Percentiles rank a stretch among this genome's conserved stretches.
These are phyloP conservation scores for Amiota mariae DNA, from an alignment of 2,888 invertebrate species.

Conservation along the genomic window DNA sequence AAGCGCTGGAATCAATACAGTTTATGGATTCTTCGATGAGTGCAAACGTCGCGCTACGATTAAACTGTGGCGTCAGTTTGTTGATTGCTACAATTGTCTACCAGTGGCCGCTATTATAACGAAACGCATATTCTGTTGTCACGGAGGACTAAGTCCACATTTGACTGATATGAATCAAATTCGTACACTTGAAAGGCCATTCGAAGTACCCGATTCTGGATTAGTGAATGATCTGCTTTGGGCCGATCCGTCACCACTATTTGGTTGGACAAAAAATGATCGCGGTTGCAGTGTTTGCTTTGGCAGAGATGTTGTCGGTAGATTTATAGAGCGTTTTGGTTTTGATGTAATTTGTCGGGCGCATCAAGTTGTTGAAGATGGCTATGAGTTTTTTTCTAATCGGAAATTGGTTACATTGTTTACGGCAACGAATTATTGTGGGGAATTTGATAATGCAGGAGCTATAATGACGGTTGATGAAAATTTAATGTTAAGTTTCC, in stretches of 20 bases:
- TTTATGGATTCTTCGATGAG: constrained; percentile 9
- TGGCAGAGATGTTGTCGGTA: constrained; percentile 90
- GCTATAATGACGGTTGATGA: constrained; percentile 99
- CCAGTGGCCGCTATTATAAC: constrained; percentile 81
- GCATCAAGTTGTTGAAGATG: constrained; percentile 99
- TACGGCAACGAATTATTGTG: constrained; percentile 95
- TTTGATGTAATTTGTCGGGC: constrained; percentile 99
- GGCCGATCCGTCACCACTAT: constrained; percentile 96
- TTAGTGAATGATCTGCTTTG: constrained; percentile 95
- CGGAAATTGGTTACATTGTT: constrained; percentile 93
- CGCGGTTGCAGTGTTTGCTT: constrained; percentile 98
- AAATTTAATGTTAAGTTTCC: constrained; percentile 99
- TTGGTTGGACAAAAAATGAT: constrained; percentile 98
- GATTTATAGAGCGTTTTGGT: constrained; percentile 80
- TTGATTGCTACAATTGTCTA: constrained; percentile 7
- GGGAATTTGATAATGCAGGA: constrained; percentile 89
- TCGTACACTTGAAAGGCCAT: neutral
- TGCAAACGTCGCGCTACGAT: constrained; percentile 6
- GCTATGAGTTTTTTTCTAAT: constrained; percentile 98
- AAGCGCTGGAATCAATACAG: constrained; percentile 78
- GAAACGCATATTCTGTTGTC: constrained; percentile 82
- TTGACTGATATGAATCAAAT: neutral
- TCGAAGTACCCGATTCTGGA: constrained; percentile 93
- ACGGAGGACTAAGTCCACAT: constrained; percentile 55
- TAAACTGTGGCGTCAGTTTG: neutral